Conservation (phyloP, 2,888 invertebrate species). For the Dasysyrphus albostriatus region DNA sequence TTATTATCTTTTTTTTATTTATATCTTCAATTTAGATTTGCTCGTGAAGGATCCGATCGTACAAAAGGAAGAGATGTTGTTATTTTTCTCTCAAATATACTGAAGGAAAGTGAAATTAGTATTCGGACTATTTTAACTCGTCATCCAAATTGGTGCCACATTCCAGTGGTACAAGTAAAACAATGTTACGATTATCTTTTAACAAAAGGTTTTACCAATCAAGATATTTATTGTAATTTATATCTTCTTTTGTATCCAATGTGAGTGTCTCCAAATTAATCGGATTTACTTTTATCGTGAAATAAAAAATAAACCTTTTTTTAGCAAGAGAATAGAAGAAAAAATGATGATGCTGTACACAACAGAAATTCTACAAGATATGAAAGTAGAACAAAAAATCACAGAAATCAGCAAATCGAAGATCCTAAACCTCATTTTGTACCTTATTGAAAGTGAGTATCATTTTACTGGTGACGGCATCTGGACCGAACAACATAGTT, state of each 20-base stretch:
- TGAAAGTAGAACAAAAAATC: conserved; percentile 79
- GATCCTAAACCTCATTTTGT: conserved; percentile 87
- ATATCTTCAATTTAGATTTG: conserved; percentile 82
- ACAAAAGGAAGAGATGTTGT: conserved; percentile 84
- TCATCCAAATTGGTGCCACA: conserved; percentile 88
- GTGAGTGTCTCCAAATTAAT: conserved; percentile 83
- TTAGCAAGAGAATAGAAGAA: conserved; percentile 82
- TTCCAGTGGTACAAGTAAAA: conserved; percentile 86
- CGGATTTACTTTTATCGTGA: background rate
- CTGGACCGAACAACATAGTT: conserved; percentile 85
- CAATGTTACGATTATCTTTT: conserved; percentile 86
- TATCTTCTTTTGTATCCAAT: conserved; percentile 88
- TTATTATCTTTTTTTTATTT: conserved; percentile 5
- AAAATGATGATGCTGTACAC: conserved; percentile 79
- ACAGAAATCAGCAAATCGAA: conserved; percentile 84
- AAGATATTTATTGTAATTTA: conserved; percentile 86
- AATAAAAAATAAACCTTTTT: background rate
- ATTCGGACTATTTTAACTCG: conserved; percentile 84
- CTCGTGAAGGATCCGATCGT: conserved; percentile 86
- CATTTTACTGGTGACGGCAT: conserved; percentile 91
- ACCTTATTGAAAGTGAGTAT: conserved; percentile 89
- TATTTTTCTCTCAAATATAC: conserved; percentile 82
- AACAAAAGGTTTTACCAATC: conserved; percentile 84
- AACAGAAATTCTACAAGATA: conserved; percentile 78
- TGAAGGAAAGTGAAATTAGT: conserved; percentile 79